A percentile compares a stretch with the other conserved stretches of the same genome.
Conservation (phyloP, 2,113 vertebrate species). For the zebrafish (Danio rerio) region DNA sequence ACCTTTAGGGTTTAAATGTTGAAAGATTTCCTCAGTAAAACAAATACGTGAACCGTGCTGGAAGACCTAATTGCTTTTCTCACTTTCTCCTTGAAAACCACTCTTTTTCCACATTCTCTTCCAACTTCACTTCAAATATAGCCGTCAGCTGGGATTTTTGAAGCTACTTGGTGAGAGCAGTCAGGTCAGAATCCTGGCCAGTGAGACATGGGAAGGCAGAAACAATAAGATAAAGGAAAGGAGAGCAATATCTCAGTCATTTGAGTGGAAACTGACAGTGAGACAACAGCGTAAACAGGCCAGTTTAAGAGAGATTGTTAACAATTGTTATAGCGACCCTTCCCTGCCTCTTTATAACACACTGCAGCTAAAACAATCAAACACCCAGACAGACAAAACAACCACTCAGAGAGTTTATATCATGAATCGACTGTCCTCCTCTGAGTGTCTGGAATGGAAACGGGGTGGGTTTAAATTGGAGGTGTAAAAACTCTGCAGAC, state of each 20-base stretch:
- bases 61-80: slow-evolving; percentile 19
- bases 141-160: slow-evolving; percentile 18
- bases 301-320: slow-evolving; percentile 24
- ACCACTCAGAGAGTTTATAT: slow-evolving; percentile 12
- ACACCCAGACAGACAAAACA: slow-evolving; percentile 21
- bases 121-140: slow-evolving; percentile 21
- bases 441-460: background rate
- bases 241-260: slow-evolving; percentile 1
- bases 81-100: background rate
- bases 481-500: slow-evolving; percentile 14
- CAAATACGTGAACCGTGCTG: slow-evolving; percentile 13
- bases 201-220: background rate
- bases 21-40: slow-evolving; percentile 3
- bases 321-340: slow-evolving; percentile 7
- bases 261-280: slow-evolving; percentile 9
- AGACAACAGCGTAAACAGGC: background rate
- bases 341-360: slow-evolving; percentile 9
- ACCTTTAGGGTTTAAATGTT: slow-evolving; percentile 6
- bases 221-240: slow-evolving; percentile 2
- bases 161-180: slow-evolving; percentile 8
- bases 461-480: background rate
- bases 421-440: slow-evolving; percentile 8
- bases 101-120: slow-evolving; percentile 17
- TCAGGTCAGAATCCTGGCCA: slow-evolving; percentile 1
- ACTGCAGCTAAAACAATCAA: slow-evolving; percentile 14